Conservation (phyloP, 2,113 vertebrate species). For the Marmota flaviventris region DNA sequence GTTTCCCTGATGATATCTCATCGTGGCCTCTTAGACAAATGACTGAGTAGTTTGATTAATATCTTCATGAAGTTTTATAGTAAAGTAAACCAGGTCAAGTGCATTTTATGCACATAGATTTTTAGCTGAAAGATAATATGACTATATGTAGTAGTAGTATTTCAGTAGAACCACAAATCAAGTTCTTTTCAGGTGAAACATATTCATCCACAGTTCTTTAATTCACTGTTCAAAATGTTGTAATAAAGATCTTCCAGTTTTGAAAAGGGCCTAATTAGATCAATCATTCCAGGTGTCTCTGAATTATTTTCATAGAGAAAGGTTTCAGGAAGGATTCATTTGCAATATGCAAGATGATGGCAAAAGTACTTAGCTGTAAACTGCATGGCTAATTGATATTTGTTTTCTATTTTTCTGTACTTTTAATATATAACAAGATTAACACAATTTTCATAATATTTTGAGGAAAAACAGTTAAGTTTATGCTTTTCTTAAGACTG, state of each 20-base stretch:
- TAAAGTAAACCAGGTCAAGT: neutral
- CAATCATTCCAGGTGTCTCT: neutral
- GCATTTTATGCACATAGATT: neutral
- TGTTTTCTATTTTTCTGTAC: neutral
- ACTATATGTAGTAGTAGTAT: neutral
- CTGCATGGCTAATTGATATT: conserved; percentile 6
- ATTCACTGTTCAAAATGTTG: conserved; percentile 17
- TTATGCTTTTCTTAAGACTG: neutral
- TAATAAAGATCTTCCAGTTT: neutral
- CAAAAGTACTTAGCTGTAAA: neutral
- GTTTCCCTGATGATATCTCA: conserved; percentile 29
- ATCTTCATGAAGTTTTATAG: conserved; percentile 30
- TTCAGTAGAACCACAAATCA: neutral
- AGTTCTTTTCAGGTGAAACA: neutral
- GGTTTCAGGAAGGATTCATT: neutral
- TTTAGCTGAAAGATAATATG: conserved; percentile 16
- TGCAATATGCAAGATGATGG: neutral
- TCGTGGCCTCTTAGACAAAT: neutral
- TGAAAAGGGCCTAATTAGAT: neutral
- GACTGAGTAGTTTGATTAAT: neutral
- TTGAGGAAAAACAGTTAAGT: conserved; percentile 21
- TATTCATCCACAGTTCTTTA: neutral
- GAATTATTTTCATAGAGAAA: conserved; percentile 34
- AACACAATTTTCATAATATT: conserved; percentile 26
- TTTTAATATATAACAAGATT: neutral